Evolutionary conservation across 2,888 invertebrate species (phyloP), one percentile per base, ranked within the genome.

Genomic region (Cecidostiba fungosa): DNA sequence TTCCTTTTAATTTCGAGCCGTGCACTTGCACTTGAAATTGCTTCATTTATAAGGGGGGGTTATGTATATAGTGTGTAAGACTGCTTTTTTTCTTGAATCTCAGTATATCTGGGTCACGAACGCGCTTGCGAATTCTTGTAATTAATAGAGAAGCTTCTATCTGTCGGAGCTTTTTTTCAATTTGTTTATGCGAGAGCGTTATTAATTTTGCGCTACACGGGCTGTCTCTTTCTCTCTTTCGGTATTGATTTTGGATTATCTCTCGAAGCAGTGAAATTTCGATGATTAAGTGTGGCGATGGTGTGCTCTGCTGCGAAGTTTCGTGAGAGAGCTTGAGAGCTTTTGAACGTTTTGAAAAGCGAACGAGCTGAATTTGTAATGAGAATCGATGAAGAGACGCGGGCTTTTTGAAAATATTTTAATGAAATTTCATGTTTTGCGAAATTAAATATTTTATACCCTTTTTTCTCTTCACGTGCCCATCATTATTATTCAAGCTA

Each of bases 11-110:
- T 74, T 74, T 74, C 12, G 29, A 8, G 19, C 16, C 73, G n/a
- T 8, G 74, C 74, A 74, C 66, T 77, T 77, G 77, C 77, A 77
- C 77, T 77, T 77, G 77, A 77, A 77, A 77, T 39, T 39, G 16
- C 26, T 66, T 29, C 39, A 14, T 43, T n/a, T n/a, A n/a, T n/a
- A n/a, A n/a, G n/a, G n/a, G n/a, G n/a, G n/a, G n/a, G n/a, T n/a
- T n/a, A 3, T 36, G 23, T 16, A 29, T 16, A 8, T 16, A n/a
- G 8, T 39, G 70, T 32, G 3, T 50, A 50, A 16, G 19, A n/a
- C 36, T 36, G 36, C 36, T 36, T 29, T 70, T 70, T 14, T 19
- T 4, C 19, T 36, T 26, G 29, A 16, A 23, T 23, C 32, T 3
- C 16, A 16, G 69, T 14, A 50, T 50, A 74, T 74, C 23, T 74